These are phyloP conservation scores for Stegophylla sp. DNA, from an alignment of 2,888 invertebrate genomes.

Conservation along the genomic window DNA sequence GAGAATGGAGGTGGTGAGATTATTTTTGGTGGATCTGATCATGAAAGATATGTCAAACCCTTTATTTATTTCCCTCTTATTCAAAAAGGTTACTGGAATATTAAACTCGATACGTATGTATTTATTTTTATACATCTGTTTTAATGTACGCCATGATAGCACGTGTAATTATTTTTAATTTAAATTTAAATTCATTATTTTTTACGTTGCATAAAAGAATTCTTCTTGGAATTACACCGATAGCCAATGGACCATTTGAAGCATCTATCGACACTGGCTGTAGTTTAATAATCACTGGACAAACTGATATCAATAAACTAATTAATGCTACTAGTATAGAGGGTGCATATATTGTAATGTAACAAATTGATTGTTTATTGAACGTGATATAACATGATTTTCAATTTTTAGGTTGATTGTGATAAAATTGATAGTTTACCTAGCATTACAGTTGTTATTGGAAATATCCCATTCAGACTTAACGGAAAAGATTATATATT, in stretches of 20 bases:
- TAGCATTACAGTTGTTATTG: conserved; percentile 77
- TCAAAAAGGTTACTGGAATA: conserved; percentile 94
- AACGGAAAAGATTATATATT: conserved; percentile 82
- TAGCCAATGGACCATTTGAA: conserved; percentile 64
- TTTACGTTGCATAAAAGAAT: too few species aligned
- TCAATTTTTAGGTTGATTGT: conserved; percentile 75
- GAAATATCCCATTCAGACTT: conserved; percentile 78
- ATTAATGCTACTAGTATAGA: conserved; percentile 79
- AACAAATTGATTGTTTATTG: not conserved
- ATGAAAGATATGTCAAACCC: conserved; percentile 83
- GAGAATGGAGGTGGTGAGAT: conserved; percentile 83
- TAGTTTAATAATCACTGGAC: conserved; percentile 95
- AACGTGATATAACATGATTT: not conserved
- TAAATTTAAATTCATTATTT: too few species aligned
- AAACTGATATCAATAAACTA: conserved; percentile 79
- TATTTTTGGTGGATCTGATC: conserved; percentile 93
- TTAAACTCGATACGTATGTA: conserved; percentile 80
- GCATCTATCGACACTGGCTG: conserved; percentile 97
- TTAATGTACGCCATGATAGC: not conserved
- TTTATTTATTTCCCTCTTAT: conserved; percentile 88
- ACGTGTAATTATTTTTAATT: not conserved
- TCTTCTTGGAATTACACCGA: not conserved
- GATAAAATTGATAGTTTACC: conserved; percentile 80
- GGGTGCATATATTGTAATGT: conserved; percentile 75
- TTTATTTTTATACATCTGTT: not conserved